phyloP scores from a whole-genome alignment of 1,140 invertebrate genomes.

The Hyposmocoma kahamanoa region DNA sequence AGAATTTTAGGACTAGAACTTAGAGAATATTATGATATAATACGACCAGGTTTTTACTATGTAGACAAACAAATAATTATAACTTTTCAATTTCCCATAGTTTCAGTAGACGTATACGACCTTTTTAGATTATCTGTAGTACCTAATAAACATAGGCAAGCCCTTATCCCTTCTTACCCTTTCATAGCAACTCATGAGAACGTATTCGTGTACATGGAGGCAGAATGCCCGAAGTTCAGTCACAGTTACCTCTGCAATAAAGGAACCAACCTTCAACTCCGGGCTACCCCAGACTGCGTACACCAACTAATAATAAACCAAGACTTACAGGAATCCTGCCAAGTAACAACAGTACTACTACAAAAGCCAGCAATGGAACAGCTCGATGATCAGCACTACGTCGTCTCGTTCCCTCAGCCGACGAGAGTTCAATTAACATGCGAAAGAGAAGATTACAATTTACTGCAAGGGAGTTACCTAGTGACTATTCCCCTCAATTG shows the following conservation, averaged over 20 bases:
- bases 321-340: slow-evolving; percentile 12
- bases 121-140: not conserved
- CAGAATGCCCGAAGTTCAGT: slow-evolving; percentile 24
- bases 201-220: slow-evolving; percentile 26
- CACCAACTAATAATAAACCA: slow-evolving; percentile 21
- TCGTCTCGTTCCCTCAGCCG: slow-evolving; percentile 18
- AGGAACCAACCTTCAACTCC: slow-evolving; percentile 11
- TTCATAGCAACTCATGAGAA: slow-evolving; percentile 25
- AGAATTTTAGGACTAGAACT: slow-evolving; percentile 7
- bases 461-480: slow-evolving; percentile 21
- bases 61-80: slow-evolving; percentile 1
- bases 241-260: slow-evolving; percentile 19
- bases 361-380: slow-evolving; percentile 22
- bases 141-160: slow-evolving; percentile 19
- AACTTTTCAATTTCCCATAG: not conserved
- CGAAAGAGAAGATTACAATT: slow-evolving; percentile 13
- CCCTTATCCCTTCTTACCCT: slow-evolving; percentile 26
- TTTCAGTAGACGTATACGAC: not conserved
- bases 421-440: slow-evolving; percentile 18
- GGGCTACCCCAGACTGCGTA: slow-evolving; percentile 19
- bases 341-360: slow-evolving; percentile 14
- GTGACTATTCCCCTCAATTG: slow-evolving; percentile 19
- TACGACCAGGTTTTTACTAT: slow-evolving; percentile 7
- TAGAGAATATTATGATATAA: slow-evolving; percentile 12
- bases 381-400: slow-evolving; percentile 25